These are phyloP conservation scores for Coendou prehensilis DNA, from an alignment of 2,797 vertebrate genomes.

Conservation along the genomic window DNA sequence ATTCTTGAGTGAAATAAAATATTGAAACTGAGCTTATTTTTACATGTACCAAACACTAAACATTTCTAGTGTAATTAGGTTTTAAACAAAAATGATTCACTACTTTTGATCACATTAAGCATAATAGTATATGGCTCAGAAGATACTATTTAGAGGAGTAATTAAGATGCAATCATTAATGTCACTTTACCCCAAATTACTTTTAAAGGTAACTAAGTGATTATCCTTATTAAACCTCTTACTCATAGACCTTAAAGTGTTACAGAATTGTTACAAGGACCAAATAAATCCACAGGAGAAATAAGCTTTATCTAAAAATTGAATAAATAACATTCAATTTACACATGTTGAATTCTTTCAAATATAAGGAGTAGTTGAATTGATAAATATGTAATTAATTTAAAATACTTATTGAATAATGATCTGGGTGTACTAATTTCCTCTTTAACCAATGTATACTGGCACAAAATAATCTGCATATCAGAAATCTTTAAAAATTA, in stretches of 20 bases:
- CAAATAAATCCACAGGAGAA: not conserved
- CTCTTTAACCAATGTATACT: not conserved
- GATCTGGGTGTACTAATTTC: not conserved
- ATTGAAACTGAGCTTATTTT: slow-evolving; percentile 85
- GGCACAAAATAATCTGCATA: not conserved
- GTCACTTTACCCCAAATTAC: not conserved
- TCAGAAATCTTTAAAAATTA: not conserved
- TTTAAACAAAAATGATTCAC: slow-evolving; percentile 82
- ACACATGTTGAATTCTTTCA: not conserved
- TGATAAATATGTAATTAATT: slow-evolving; percentile 2
- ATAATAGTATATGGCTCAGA: slow-evolving; percentile 31
- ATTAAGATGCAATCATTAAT: slow-evolving; percentile 4
- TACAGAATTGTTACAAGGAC: not conserved
- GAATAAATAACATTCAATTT: not conserved
- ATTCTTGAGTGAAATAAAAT: slow-evolving; percentile 87
- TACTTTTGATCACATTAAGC: slow-evolving; percentile 69
- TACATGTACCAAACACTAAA: slow-evolving; percentile 85
- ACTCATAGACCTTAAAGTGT: not conserved
- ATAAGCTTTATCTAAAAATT: not conserved
- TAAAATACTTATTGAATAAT: slow-evolving; percentile 14
- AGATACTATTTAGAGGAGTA: slow-evolving; percentile 31
- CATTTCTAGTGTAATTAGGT: slow-evolving; percentile 77
- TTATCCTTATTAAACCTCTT: not conserved
- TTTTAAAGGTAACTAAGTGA: slow-evolving; percentile 3
- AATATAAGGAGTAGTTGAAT: not conserved